A percentile compares a stretch with the other conserved stretches of the same genome.
These are phyloP conservation scores for Sakesphorus luctuosus DNA, from an alignment of 2,113 vertebrate genomes.

Conservation along the genomic window DNA sequence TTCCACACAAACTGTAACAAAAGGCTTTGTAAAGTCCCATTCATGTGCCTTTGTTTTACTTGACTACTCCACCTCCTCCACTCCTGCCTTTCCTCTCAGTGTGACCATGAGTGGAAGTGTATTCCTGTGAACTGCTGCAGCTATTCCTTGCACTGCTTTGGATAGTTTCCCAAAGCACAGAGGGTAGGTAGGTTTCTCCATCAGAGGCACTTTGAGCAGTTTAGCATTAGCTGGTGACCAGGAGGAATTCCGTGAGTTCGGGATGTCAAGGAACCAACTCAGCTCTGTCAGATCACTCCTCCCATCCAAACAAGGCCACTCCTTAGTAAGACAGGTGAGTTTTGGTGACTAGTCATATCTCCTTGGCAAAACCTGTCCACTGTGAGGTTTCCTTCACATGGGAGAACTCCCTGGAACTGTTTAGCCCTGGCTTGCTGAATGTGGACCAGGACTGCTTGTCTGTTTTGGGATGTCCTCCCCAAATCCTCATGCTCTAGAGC, in stretches of 20 bases:
- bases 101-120: not conserved
- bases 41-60: not conserved
- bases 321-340: not conserved
- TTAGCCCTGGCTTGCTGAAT: not conserved
- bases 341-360: not conserved
- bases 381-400: not conserved
- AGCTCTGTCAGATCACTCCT: not conserved
- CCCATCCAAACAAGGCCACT: not conserved
- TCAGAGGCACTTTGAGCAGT: not conserved
- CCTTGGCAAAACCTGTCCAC: not conserved
- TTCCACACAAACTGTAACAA: slow-evolving; percentile 16
- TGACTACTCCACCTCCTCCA: not conserved
- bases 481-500: not conserved
- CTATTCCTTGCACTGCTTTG: not conserved
- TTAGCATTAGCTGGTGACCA: not conserved
- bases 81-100: slow-evolving; percentile 21
- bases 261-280: not conserved
- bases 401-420: not conserved
- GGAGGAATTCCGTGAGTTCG: not conserved
- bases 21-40: not conserved
- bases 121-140: not conserved
- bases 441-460: not conserved
- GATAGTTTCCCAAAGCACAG: not conserved
- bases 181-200: not conserved
- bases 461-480: not conserved